Evolutionary conservation across 2,797 vertebrate genomes (phyloP), one percentile per base, ranked within the genome.

Genomic region (Euphonia xanthogaster): DNA sequence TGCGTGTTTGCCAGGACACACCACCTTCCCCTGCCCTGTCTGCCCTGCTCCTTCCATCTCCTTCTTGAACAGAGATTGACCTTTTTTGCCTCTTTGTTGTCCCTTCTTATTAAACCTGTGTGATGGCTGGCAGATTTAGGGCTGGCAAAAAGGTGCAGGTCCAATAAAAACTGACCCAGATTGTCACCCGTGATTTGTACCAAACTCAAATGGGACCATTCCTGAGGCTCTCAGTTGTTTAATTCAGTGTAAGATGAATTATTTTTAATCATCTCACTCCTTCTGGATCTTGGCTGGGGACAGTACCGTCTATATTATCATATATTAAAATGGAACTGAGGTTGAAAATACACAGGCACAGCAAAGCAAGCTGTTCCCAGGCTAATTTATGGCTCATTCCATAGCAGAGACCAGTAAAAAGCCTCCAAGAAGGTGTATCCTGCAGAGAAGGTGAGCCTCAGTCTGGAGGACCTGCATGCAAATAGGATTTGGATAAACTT

Each of bases 131-230:
- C 92, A 94, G 94, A 90, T 96, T 92, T 84, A 95, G 95, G 62
- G 40, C 96, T 96, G 73, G 75, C 58, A 93, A 62, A 82, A 93
- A 96, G 68, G 79, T 91, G 55, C 55, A 55, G 48, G 70, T 66
- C 94, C 87, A 88, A 92, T 93, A 96, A 96, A 97, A 95, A 75
- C 78, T 96, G 96, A 96, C 89, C 95, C 94, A 95, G 96, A 95
- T 94, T 96, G 94, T 97, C 96, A 94, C 92, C 85, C 47, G 3
- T 94, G 90, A 95, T 96, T 96, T 96, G 95, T 86, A 75, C 47
- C 33, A 72, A 90, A 88, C 91, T 91, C 91, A 94, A 93, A 75
- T 88, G 89, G 87, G 94, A 96, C 84, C 4, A 0, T 88, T 97
- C 78, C 91, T 73, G 66, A 89, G 75, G 94, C 55, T 90, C 75